Evolutionary conservation across 2,888 invertebrate genomes (phyloP).

Genomic region (Oscheius myriophilus): DNA sequence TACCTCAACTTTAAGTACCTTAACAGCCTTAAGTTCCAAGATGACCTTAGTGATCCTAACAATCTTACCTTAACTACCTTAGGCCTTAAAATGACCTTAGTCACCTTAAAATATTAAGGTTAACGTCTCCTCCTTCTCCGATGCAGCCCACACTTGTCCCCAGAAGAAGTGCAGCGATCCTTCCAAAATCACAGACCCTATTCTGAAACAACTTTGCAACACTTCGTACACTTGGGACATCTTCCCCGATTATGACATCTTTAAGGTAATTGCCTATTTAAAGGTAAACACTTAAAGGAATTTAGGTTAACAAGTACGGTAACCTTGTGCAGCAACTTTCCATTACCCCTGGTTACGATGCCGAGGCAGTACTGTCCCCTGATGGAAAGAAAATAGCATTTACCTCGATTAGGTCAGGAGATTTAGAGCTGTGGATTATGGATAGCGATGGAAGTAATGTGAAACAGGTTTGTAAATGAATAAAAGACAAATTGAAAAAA

Average conservation of each 20-base stretch:
- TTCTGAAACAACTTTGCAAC: slow-evolving; percentile 54
- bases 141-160: slow-evolving; percentile 58
- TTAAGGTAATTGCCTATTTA: slow-evolving; percentile 36
- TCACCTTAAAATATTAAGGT: slow-evolving; percentile 6
- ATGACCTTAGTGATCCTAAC: not conserved
- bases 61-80: not conserved
- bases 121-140: slow-evolving; percentile 21
- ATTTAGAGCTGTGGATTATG: slow-evolving; percentile 65
- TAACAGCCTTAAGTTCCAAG: not conserved
- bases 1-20: not conserved
- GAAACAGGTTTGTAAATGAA: slow-evolving; percentile 40
- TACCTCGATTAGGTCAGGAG: slow-evolving; percentile 60
- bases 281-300: not conserved
- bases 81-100: not conserved
- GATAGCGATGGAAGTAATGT: slow-evolving; percentile 56
- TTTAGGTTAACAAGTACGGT: slow-evolving; percentile 61
- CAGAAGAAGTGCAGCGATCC: slow-evolving; percentile 52
- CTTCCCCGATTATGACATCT: slow-evolving; percentile 64
- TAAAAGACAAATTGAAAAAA: not conserved
- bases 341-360: slow-evolving; percentile 58
- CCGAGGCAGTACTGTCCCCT: slow-evolving; percentile 58
- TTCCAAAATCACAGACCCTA: slow-evolving; percentile 37
- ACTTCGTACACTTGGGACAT: slow-evolving; percentile 67
- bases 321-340: slow-evolving; percentile 63
- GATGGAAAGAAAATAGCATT: slow-evolving; percentile 64